Conservation (phyloP, 2,888 invertebrate genomes). For the Orthosia gracilis region DNA sequence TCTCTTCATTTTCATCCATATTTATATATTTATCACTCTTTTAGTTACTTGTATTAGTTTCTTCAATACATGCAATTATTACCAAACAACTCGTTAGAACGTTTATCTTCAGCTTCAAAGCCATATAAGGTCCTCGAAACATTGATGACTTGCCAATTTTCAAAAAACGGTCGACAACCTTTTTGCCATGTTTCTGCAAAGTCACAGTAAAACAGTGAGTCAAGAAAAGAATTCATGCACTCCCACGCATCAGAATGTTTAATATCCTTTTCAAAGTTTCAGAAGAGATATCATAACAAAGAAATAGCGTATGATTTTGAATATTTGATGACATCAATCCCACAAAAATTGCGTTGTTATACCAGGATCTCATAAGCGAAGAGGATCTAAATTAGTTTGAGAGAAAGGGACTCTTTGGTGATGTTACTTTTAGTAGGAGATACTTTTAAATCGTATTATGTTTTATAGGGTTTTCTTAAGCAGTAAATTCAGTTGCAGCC, state of each 20-base stretch:
- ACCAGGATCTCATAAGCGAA: too few relatives aligned
- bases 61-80: background rate
- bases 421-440: background rate
- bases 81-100: background rate
- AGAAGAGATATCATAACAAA: constrained; percentile 6
- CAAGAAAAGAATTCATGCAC: background rate
- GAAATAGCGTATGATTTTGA: background rate
- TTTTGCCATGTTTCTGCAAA: background rate
- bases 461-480: too few relatives aligned
- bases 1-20: too few relatives aligned
- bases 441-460: too few relatives aligned
- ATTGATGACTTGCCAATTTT: constrained; percentile 8
- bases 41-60: too few relatives aligned
- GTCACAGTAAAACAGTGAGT: constrained; percentile 23
- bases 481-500: too few relatives aligned
- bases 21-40: too few relatives aligned
- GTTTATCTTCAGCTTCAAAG: background rate
- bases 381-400: background rate
- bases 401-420: background rate
- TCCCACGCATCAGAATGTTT: constrained; percentile 13
- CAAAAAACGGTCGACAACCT: background rate
- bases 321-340: constrained; percentile 12
- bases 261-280: constrained; percentile 9
- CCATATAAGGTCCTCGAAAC: background rate
- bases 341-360: background rate